Conservation (phyloP, 1,140 invertebrate genomes). For the Panulirus ornatus region DNA sequence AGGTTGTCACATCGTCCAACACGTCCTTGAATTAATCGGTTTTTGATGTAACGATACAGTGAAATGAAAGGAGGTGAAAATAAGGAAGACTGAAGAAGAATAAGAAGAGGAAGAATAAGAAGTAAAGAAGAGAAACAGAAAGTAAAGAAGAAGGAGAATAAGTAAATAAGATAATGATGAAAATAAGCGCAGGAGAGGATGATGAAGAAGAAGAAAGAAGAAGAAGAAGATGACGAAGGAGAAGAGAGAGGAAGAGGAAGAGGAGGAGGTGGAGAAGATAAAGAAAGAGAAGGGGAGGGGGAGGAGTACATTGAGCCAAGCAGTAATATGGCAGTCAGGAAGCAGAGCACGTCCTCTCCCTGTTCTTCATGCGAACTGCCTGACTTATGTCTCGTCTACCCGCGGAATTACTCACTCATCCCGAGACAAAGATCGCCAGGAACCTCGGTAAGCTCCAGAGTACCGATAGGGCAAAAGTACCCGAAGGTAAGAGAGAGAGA, state of each 20-base stretch:
- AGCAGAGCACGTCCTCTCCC: constrained; percentile 31
- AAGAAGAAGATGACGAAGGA: not conserved
- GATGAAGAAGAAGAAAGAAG: not conserved
- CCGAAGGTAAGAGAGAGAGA: not conserved
- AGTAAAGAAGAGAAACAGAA: not conserved
- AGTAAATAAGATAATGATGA: not conserved
- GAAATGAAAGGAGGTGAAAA: too few species aligned
- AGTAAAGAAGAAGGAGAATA: not conserved
- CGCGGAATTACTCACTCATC: constrained; percentile 25
- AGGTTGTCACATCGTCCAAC: too few species aligned
- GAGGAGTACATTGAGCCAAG: not conserved
- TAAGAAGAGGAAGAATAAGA: constrained; percentile 17
- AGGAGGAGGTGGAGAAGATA: not conserved
- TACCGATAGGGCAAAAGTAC: not conserved
- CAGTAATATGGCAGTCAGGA: constrained; percentile 35
- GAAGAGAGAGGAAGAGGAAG: not conserved
- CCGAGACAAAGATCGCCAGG: constrained; percentile 5
- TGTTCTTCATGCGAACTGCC: constrained; percentile 36
- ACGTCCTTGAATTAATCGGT: too few species aligned
- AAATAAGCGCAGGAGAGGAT: not conserved
- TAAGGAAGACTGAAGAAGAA: not conserved
- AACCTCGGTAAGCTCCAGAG: too few species aligned
- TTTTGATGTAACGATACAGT: too few species aligned
- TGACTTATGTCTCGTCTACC: constrained; percentile 36
- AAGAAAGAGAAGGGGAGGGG: not conserved